Evolutionary conservation across 2,888 invertebrate genomes (phyloP), one percentile per base, ranked within the genome.

Genomic region (Epinotia demarniana): DNA sequence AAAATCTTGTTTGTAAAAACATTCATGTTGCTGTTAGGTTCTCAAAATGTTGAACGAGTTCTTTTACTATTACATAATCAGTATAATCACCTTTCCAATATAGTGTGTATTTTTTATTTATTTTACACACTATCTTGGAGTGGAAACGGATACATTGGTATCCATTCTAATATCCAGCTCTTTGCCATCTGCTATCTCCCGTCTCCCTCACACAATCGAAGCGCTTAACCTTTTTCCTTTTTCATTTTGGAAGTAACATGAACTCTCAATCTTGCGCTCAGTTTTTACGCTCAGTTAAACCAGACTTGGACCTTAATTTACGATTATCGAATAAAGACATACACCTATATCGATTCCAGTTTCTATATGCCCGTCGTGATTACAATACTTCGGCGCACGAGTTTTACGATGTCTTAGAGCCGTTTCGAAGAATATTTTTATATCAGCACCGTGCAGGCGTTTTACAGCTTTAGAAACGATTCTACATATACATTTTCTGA

Each of bases 281-380:
- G 91, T 91, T 93, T 93, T 92, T 89, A 92, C 92, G 92, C 91
- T 90, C 91, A 85, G 91, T 93, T 91, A 86, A 90, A 86, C 87
- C 85, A 84, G 84, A 85, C 85, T 87, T 84, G 86, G 86, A 78
- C 85, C 86, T 87, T 90, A 91, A 92, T 93, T 93, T 93, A 92
- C 87, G 92, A 91, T 92, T 90, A 91, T 91, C 87, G 90, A 83
- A 90, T 90, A 86, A 91, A 91, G 89, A 91, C 89, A 88, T 88
- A 87, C 84, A 86, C 85, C 87, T 84, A 84, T 86, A 88, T 87
- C 85, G 84, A 86, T 86, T 86, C 84, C 80, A 80, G 77, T 80
- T 79, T 79, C 79, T 75, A 80, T 82, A 82, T 79, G 81, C 84
- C 81, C 81, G 81, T 79, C 77, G 77, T 82, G 43, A 69, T 69